A percentile compares a stretch with the other conserved stretches of the same genome.
Evolutionary conservation across 2,113 vertebrate species (phyloP).

Genomic region (Forbesichthys papilliferus): DNA sequence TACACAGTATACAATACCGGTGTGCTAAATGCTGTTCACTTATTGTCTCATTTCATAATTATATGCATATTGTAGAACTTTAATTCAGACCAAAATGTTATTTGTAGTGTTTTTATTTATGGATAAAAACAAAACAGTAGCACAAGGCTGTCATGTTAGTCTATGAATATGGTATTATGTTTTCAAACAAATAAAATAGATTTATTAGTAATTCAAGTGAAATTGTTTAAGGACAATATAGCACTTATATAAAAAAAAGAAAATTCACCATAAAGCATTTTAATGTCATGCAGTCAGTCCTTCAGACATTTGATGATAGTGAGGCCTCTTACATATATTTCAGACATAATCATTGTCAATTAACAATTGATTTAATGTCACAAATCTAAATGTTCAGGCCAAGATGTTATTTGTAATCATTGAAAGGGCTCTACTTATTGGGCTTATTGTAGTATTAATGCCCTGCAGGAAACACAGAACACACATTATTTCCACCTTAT

Average conservation of each 20-base stretch:
- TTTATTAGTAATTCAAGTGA: too few species aligned
- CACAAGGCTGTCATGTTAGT: too few species aligned
- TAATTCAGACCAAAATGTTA: too few species aligned
- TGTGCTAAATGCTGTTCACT: too few species aligned
- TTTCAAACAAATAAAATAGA: constrained; percentile 1
- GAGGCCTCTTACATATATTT: constrained; percentile 15
- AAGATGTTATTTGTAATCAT: neutral
- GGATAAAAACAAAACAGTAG: too few species aligned
- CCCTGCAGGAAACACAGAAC: constrained; percentile 29
- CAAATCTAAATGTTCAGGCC: neutral
- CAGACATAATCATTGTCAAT: neutral
- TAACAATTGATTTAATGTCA: too few species aligned
- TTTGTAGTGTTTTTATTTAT: too few species aligned
- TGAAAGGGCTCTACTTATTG: neutral
- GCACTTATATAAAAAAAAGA: constrained; percentile 59
- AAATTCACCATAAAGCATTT: constrained; percentile 54
- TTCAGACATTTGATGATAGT: constrained; percentile 16
- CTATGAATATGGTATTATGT: too few species aligned
- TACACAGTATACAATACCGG: too few species aligned
- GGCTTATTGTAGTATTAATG: constrained; percentile 29
- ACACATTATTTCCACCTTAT: constrained; percentile 2
- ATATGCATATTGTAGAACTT: too few species aligned
- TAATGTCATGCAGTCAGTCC: constrained; percentile 78
- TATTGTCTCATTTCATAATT: too few species aligned
- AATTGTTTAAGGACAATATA: neutral